Base-by-base conservation (phyloP, 2,888 invertebrate genomes). In the Cephus rjabovi region DNA sequence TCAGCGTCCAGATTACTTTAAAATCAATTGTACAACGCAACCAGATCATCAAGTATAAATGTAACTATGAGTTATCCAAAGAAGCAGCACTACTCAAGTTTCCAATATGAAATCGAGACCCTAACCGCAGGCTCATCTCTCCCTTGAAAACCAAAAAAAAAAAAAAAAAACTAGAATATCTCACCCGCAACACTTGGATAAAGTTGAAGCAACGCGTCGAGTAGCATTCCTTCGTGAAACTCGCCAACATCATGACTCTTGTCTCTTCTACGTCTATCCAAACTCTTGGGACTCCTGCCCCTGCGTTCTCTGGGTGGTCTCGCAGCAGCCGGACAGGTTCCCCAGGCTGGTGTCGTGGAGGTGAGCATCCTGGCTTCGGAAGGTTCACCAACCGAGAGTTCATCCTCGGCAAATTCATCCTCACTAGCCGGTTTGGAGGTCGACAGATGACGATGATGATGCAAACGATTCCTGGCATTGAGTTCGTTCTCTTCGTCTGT, bases 371-470 rank as follows among this genome's bases (percentile, higher is more conserved):
- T 86, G 80, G 90, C 89, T 79, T 90, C 90, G 77, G 90, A 90
- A 2, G 90, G 88, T 76, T 92, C 92, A 76, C 92, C 92, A 12
- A 92, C 86, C 80, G 92, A 92, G 23, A 97, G 93, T 88, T 97
- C 97, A 89, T 97, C 97, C 92, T 96, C 97, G 75, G 96, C 96
- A 88, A 97, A 96, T 88, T 97, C 96, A 87, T 97, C 97, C 88
- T 96, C 97, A 88, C 96, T 96, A 15, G 94, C 95, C 2, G 93
- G 93, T 35, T 88, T 89, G 78, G 88, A 89, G 56, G 84, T 80
- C 76, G 87, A 84, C 87, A 91, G 79, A 87, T 91, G 79, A 91
- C 89, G 76, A 75, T 87, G 88, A 81, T 88, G 89, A 75, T 89
- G 86, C 71, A 87, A 82, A 82, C 89, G 88, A 82, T 89, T 90